A percentile compares a stretch with the other conserved stretches of the same genome.
These are phyloP conservation scores for Furcifer pardalis DNA, from an alignment of 2,797 vertebrate genomes.

Conservation along the genomic window DNA sequence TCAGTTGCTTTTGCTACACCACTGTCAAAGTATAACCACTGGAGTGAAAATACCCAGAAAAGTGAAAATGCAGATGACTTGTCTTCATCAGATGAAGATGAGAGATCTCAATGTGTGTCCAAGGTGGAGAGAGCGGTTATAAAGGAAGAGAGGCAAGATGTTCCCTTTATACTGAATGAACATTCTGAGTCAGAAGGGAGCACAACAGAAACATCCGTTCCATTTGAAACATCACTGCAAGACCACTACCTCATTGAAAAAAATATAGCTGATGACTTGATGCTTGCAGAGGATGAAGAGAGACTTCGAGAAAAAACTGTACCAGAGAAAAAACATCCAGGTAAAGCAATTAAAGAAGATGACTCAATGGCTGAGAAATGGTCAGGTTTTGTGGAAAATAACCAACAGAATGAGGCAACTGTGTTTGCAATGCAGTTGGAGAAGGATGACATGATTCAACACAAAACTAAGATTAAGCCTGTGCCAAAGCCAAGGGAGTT, in stretches of 20 bases:
- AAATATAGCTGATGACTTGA: conserved; percentile 75
- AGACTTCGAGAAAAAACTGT: conserved; percentile 78
- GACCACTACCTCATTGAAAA: conserved; percentile 49
- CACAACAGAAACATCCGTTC: neutral
- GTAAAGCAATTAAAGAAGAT: conserved; percentile 37
- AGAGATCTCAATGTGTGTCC: conserved; percentile 76
- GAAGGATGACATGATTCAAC: conserved; percentile 15
- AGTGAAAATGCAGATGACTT: conserved; percentile 68
- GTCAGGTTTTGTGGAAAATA: neutral
- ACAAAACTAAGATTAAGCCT: conserved; percentile 60
- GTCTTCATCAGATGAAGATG: conserved; percentile 80
- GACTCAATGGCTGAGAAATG: conserved; percentile 35
- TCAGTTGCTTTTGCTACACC: conserved; percentile 25
- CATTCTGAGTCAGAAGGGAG: conserved; percentile 5
- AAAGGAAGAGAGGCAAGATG: conserved; percentile 29
- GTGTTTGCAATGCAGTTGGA: conserved; percentile 27
- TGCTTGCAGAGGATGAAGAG: conserved; percentile 79
- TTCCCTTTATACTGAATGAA: conserved; percentile 2
- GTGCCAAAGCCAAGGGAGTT: conserved; percentile 65
- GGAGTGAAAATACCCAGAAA: conserved; percentile 32
- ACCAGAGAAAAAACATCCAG: conserved; percentile 76
- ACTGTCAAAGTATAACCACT: conserved; percentile 26
- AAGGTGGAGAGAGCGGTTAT: conserved; percentile 80
- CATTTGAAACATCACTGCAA: conserved; percentile 29
- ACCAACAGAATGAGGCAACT: neutral